These are phyloP conservation scores for Caretta caretta DNA, from an alignment of 2,113 vertebrate genomes.

Conservation along the genomic window DNA sequence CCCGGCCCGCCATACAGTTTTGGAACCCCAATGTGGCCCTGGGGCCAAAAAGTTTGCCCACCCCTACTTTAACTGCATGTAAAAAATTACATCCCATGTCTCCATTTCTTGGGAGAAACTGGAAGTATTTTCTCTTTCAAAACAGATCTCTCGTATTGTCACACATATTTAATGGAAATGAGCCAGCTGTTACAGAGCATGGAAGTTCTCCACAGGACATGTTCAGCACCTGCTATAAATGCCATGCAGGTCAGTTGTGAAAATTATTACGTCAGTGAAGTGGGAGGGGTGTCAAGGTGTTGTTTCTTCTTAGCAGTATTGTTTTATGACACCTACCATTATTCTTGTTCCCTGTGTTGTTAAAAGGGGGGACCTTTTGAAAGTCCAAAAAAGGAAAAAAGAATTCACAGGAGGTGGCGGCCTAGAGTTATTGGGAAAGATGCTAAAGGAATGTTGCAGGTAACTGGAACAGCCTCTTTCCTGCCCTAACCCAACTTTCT, in stretches of 20 bases:
- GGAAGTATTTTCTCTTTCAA: constrained; percentile 34
- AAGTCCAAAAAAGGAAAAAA: constrained; percentile 97
- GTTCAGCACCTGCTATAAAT: constrained; percentile 95
- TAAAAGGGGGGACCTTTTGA: constrained; percentile 90
- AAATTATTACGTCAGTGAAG: background rate
- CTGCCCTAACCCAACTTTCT: background rate
- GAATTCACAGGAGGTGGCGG: constrained; percentile 90
- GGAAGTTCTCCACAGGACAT: constrained; percentile 97
- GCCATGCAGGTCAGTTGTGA: constrained; percentile 89
- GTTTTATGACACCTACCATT: constrained; percentile 30
- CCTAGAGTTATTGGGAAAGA: constrained; percentile 93
- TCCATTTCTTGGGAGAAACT: constrained; percentile 22
- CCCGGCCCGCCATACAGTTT: too few species aligned
- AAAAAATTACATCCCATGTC: background rate
- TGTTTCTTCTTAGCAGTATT: background rate
- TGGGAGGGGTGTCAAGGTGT: background rate
- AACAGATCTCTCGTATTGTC: constrained; percentile 92
- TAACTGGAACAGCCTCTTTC: constrained; percentile 58
- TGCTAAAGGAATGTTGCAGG: constrained; percentile 94
- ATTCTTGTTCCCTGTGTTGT: constrained; percentile 62
- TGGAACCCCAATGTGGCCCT: too few species aligned
- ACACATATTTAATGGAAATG: constrained; percentile 91
- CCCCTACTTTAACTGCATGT: background rate
- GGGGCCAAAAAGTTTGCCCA: too few species aligned
- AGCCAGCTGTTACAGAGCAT: constrained; percentile 94